Conservation (phyloP, 92 coral and sea anemone species). For the Palythoa grandiflora region DNA sequence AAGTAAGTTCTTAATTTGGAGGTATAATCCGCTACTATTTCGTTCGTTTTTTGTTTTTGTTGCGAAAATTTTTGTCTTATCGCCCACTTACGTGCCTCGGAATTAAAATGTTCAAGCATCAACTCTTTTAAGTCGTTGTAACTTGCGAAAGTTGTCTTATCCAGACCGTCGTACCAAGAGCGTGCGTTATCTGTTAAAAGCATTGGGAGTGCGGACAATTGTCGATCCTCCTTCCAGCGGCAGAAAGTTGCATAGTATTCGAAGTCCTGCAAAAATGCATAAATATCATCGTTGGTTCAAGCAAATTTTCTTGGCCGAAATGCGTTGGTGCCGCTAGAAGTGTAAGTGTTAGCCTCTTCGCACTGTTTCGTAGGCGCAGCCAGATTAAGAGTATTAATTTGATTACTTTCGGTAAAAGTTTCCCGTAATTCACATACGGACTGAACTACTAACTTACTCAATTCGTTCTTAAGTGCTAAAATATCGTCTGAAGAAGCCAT, state of each 20-base stretch:
- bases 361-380: neutral
- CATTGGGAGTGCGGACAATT: neutral
- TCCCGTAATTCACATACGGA: neutral
- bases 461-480: neutral
- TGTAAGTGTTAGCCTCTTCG: neutral
- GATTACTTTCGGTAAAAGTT: neutral
- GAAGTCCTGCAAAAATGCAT: neutral
- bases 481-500: no score
- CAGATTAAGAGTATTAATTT: neutral
- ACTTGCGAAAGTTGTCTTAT: neutral
- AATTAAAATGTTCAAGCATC: neutral
- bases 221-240: neutral
- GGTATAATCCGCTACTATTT: neutral
- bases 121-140: neutral
- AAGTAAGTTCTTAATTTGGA: no score
- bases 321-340: neutral
- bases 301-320: slow-evolving; percentile 14
- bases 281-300: neutral
- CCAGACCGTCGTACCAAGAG: neutral
- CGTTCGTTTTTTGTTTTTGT: neutral
- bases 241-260: slow-evolving; percentile 5
- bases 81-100: neutral
- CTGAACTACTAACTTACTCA: neutral
- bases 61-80: neutral
- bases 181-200: neutral